Percentiles rank a stretch among this genome's conserved stretches.
These are phyloP conservation scores for Euglossa dilemma DNA, from an alignment of 1,140 invertebrate genomes.

Conservation along the genomic window DNA sequence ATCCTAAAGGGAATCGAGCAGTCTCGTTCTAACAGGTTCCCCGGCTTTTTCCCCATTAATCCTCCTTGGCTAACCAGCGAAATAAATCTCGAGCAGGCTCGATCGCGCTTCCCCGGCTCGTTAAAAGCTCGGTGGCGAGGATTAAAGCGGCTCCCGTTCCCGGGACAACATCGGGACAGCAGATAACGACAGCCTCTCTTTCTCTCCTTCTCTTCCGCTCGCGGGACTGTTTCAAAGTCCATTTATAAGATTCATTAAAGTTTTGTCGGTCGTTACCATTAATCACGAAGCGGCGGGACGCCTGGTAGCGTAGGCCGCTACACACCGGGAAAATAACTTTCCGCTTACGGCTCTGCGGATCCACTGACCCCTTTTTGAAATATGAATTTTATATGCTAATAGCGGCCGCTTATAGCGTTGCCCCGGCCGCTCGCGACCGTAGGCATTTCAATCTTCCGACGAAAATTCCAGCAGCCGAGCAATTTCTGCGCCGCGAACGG, in stretches of 20 bases:
- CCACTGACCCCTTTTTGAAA: conserved; percentile 47
- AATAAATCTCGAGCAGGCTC: conserved; percentile 26
- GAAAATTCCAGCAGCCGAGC: conserved; percentile 32
- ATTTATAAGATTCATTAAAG: conserved; percentile 53
- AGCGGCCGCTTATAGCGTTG: neutral
- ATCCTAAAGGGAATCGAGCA: neutral
- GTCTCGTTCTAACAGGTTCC: neutral
- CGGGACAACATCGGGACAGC: conserved; percentile 23
- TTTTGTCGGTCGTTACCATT: conserved; percentile 54
- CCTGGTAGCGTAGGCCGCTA: neutral
- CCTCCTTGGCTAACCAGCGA: neutral
- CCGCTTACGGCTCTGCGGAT: conserved; percentile 15
- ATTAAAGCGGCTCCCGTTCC: conserved; percentile 16
- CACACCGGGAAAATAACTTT: conserved; percentile 43
- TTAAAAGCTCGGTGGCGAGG: conserved; percentile 31
- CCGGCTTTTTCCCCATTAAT: neutral
- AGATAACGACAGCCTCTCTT: conserved; percentile 39
- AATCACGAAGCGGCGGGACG: conserved; percentile 36
- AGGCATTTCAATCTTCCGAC: conserved; percentile 51
- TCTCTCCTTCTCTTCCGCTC: neutral
- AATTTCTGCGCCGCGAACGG: conserved; percentile 21
- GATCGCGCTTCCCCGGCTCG: conserved; percentile 35
- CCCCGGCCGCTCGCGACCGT: conserved; percentile 1
- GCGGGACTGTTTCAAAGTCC: conserved; percentile 26
- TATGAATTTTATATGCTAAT: conserved; percentile 65